Evolutionary conservation across 2,113 vertebrate genomes (phyloP).

Genomic region (Eira barbara): DNA sequence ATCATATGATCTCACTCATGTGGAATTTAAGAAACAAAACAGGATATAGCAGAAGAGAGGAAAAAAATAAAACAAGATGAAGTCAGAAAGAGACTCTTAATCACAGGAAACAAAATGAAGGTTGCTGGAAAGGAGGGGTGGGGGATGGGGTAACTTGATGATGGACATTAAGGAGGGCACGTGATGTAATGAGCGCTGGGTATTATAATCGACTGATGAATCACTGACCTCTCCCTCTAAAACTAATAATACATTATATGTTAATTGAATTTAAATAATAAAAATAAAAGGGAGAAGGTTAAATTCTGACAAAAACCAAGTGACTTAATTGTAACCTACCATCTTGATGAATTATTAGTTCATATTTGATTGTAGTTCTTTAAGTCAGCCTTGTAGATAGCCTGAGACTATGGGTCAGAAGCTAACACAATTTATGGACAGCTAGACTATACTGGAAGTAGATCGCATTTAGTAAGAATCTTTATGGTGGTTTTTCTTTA

Average conservation of each 20-base stretch:
- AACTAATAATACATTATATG: background rate
- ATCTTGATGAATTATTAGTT: background rate
- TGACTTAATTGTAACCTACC: background rate
- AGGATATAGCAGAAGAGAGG: background rate
- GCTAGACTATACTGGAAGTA: background rate
- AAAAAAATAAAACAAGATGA: background rate
- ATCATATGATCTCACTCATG: background rate
- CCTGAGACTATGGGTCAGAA: background rate
- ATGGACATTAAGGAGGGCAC: background rate
- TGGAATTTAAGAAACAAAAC: background rate
- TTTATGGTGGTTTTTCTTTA: background rate
- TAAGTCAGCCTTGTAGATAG: background rate
- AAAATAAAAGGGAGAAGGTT: background rate
- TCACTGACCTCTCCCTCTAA: background rate
- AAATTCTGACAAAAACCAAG: background rate
- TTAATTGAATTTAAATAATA: background rate
- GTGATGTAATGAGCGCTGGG: background rate
- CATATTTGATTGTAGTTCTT: background rate
- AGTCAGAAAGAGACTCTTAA: background rate
- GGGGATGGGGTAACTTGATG: too few relatives aligned
- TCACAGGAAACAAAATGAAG: background rate
- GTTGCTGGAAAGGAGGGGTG: too few relatives aligned
- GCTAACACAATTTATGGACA: background rate
- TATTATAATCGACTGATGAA: background rate
- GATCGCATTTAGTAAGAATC: background rate